These are phyloP conservation scores for Zelostemma sp. DNA, from an alignment of 1,140 invertebrate genomes.

Conservation along the genomic window DNA sequence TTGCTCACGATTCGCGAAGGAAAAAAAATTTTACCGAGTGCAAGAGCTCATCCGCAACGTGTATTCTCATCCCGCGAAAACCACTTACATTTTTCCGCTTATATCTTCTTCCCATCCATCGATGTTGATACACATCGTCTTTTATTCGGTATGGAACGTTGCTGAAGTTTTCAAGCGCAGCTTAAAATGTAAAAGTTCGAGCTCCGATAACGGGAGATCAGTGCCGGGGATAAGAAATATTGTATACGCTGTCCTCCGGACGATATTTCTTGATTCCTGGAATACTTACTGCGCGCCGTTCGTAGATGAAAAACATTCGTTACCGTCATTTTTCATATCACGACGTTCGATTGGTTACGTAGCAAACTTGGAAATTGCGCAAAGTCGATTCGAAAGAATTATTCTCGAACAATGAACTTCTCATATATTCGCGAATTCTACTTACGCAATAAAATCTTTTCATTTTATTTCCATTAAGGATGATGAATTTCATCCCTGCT, in stretches of 20 bases:
- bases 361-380: too few relatives aligned
- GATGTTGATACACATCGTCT: constrained; percentile 8
- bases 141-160: constrained; percentile 16
- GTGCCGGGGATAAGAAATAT: constrained; percentile 19
- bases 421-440: not conserved
- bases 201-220: constrained; percentile 32
- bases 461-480: too few relatives aligned
- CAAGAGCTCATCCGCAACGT: constrained; percentile 29
- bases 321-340: not conserved
- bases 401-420: too few relatives aligned
- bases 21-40: constrained; percentile 24
- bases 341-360: too few relatives aligned
- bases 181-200: constrained; percentile 33
- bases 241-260: constrained; percentile 10
- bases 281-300: constrained; percentile 22
- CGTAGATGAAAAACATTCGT: constrained; percentile 14
- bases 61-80: constrained; percentile 32
- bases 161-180: constrained; percentile 21
- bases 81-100: constrained; percentile 24
- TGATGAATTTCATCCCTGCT: too few relatives aligned
- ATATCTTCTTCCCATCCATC: constrained; percentile 23
- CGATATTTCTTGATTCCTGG: constrained; percentile 10
- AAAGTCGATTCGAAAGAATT: too few relatives aligned
- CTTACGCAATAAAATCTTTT: too few relatives aligned
- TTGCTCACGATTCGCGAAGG: too few relatives aligned